Base-by-base conservation (phyloP, 2,888 invertebrate species). In the Clusia tigrina region DNA sequence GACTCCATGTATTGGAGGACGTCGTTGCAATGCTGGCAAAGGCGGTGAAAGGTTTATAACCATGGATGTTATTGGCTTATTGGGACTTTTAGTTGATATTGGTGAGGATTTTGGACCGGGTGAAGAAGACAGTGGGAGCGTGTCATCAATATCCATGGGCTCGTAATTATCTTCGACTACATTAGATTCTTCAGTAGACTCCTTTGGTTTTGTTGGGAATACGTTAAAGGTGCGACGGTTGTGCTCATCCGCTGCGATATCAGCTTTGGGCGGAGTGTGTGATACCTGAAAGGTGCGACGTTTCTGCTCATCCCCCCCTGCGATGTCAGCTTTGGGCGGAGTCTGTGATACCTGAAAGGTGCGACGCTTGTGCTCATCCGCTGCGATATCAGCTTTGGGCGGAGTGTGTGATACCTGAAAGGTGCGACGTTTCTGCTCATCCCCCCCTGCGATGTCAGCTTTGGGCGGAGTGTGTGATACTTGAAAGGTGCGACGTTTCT, bases 141-240 rank as follows among this genome's bases (percentile, higher is more conserved):
- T 38, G 10, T 42, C 48, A 59, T 59, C 52, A 12, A 59, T 17
- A 12, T 59, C 53, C 80, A 81, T 81, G 1, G 77, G 68, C 32
- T 79, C 79, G 48, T 69, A 58, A 53, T 61, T 63, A 25, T 12
- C 46, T 58, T 25, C 17, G 15, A 23, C 15, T 46, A 5, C 23
- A n/a, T 12, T 38, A 37, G 24, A 10, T 3, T 37, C 15, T n/a
- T n/a, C n/a, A n/a, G n/a, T n/a, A n/a, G n/a, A n/a, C n/a, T n/a
- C 42, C 3, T n/a, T 48, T 3, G 15, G 17, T 15, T 24, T 17
- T 23, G 56, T n/a, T 38, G n/a, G 32, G 22, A 58, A 22, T 32
- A 51, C 9, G 53, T 52, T 56, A 37, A 63, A 65, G 51, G 64
- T 63, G 54, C 54, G 63, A 32, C 59, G 59, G 9, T 53, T 62